Base-by-base conservation (phyloP, 1,140 invertebrate genomes). In the Drosophila chauvacae region DNA sequence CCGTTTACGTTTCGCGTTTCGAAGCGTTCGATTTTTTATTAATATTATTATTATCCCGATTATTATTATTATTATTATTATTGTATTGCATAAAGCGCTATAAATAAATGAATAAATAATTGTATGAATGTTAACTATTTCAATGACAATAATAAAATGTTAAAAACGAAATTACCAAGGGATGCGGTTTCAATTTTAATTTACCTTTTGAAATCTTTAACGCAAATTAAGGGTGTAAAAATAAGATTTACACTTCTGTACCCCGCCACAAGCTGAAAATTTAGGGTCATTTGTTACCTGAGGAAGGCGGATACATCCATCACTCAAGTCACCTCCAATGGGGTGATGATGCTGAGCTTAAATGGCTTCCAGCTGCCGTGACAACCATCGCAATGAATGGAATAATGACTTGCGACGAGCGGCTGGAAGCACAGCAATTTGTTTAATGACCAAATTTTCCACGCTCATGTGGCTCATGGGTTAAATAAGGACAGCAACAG, bases 71-170 rank as follows among this genome's bases (percentile, higher is more conserved):
- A 23, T 23, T 23, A 23, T 23, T 23, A 23, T 23, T 23, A 77
- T 77, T 77, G 65, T 81, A 86, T 80, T 87, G 59, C 76, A 82
- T 82, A 83, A 55, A 77, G 69, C 69, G 71, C 73, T 77, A 82
- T 80, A 77, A 78, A 76, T 65, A 77, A 85, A 48, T 71, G 69
- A 83, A 66, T 75, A 77, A 85, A 83, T 84, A 87, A 87, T 80
- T 86, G 84, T 87, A 87, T 87, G 83, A 87, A 87, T 87, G 83
- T 87, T 87, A 87, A 87, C 83, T 87, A 87, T 84, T 87, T 87
- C 83, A 88, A 87, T 87, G 83, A 87, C 83, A 87, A 87, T 87
- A 87, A 87, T 88, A 87, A 87, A 87, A 88, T 88, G 83, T 87
- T 87, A 74, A 87, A 88, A 88, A 73, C 63, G 53, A 71, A 11